Conservation (phyloP, 2,888 invertebrate genomes). For the Seira ritae region DNA sequence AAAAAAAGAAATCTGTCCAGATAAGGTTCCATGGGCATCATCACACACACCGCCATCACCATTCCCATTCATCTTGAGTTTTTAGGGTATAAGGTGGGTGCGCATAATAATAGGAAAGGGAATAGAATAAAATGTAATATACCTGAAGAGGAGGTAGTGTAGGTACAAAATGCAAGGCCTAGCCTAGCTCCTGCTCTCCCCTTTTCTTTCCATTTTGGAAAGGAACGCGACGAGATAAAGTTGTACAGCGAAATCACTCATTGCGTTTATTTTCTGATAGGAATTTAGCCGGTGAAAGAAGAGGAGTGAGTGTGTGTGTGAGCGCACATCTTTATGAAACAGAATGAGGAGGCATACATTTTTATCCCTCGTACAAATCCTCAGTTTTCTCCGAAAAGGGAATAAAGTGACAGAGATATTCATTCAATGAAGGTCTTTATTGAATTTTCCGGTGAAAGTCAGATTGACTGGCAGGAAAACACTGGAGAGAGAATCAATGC, state of each 20-base stretch:
- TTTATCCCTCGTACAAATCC: conserved; percentile 28
- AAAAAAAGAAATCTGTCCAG: conserved; percentile 13
- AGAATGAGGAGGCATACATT: conserved; percentile 19
- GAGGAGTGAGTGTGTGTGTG: too few species aligned
- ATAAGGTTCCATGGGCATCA: conserved; percentile 2
- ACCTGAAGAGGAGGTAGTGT: too few species aligned
- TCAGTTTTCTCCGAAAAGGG: conserved; percentile 41
- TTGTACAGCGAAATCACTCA: conserved; percentile 19
- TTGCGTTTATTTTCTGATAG: conserved; percentile 22
- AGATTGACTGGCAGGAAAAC: conserved; percentile 59
- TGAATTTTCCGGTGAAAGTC: conserved; percentile 61
- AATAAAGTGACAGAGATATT: conserved; percentile 57
- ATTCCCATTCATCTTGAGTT: conserved; percentile 10
- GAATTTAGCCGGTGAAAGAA: conserved; percentile 13
- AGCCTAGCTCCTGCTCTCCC: neutral
- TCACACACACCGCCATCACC: conserved; percentile 3
- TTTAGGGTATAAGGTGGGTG: conserved; percentile 8
- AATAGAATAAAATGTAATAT: neutral
- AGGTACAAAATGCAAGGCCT: too few species aligned
- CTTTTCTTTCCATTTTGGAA: neutral
- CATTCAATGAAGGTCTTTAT: conserved; percentile 57
- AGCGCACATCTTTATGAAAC: conserved; percentile 8
- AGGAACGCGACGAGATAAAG: conserved; percentile 1
- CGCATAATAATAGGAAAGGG: conserved; percentile 34
- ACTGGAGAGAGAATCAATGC: conserved; percentile 50